Evolutionary conservation across 2,888 invertebrate species (phyloP).

Genomic region (Pharmacophagus antenor): DNA sequence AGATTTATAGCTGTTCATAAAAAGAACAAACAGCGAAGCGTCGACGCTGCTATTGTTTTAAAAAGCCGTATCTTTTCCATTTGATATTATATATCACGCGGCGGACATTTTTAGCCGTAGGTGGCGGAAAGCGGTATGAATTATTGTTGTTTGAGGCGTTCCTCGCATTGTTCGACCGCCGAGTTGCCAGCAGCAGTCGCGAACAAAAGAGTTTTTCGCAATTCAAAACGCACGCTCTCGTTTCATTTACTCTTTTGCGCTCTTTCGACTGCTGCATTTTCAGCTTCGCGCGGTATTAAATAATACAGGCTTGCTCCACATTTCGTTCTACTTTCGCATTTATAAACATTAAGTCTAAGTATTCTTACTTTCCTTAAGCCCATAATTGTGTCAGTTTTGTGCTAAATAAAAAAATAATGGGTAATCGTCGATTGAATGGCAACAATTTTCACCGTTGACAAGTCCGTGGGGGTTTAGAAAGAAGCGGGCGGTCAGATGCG

Average conservation of each 20-base stretch:
- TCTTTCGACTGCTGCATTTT: constrained; percentile 75
- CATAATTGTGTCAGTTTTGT: too few relatives aligned
- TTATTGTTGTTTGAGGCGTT: constrained; percentile 79
- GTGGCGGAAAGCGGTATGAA: constrained; percentile 80
- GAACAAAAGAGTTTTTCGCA: constrained; percentile 78
- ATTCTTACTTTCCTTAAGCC: too few relatives aligned
- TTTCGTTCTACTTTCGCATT: constrained; percentile 33
- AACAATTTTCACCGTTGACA: constrained; percentile 25
- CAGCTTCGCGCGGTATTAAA: constrained; percentile 74
- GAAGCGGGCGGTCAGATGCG: constrained; percentile 47
- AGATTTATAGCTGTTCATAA: constrained; percentile 60
- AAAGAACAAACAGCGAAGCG: constrained; percentile 53
- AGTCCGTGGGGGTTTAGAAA: constrained; percentile 38
- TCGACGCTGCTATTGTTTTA: constrained; percentile 72
- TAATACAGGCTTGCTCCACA: constrained; percentile 71
- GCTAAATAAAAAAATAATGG: too few relatives aligned
- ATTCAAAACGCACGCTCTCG: constrained; percentile 78
- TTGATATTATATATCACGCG: constrained; percentile 76
- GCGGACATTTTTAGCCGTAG: constrained; percentile 81
- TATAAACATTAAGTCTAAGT: background rate
- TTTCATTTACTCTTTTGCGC: constrained; percentile 80
- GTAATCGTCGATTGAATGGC: constrained; percentile 24
- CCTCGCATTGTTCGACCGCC: constrained; percentile 70
- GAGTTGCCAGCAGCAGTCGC: constrained; percentile 64
- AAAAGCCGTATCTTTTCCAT: constrained; percentile 77